Base-by-base conservation (phyloP, 1,140 invertebrate genomes). In the Bombus pyrosoma region DNA sequence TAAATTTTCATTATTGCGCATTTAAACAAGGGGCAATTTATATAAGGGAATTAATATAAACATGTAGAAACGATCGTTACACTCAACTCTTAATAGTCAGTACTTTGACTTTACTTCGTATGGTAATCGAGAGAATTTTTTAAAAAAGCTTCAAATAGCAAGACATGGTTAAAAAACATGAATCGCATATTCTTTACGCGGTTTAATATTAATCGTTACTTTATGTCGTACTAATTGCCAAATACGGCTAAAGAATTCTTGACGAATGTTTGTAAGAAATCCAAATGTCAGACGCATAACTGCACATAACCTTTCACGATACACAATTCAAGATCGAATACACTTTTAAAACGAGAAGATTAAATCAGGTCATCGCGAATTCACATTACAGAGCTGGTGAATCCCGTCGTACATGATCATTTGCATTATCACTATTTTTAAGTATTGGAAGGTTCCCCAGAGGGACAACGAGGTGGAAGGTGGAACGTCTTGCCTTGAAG, bases 291-390 rank as follows among this genome's bases (percentile, higher is more conserved):
- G 66, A 82, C 62, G 78, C 89, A 90, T 90, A 78, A 90, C 76
- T 90, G 72, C 81, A 83, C 87, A 87, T 89, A 89, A 89, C 87
- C 85, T 89, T 81, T 81, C 77, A 87, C 66, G 43, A 72, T 53
- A n/a, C 41, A 81, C 85, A 32, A 39, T 79, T 86, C 74, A 66
- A 62, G 53, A 71, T 79, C 32, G 34, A 69, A 64, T 76, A 76
- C 37, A 80, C 72, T 57, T 80, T 85, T 86, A 57, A 37, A 71
- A 28, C 32, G 59, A 81, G 18, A 87, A 41, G 72, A 81, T 80
- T 84, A 78, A 87, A 82, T 88, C 77, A 86, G 76, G 75, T 88
- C 81, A 86, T 81, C 62, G 28, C 43, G 62, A 83, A 4, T 74
- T 64, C 69, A 59, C 28, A 53, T 28, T n/a, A 74, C 6, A 83